Base-by-base conservation (phyloP, 2,888 invertebrate genomes). In the Philhelius pedissequus region DNA sequence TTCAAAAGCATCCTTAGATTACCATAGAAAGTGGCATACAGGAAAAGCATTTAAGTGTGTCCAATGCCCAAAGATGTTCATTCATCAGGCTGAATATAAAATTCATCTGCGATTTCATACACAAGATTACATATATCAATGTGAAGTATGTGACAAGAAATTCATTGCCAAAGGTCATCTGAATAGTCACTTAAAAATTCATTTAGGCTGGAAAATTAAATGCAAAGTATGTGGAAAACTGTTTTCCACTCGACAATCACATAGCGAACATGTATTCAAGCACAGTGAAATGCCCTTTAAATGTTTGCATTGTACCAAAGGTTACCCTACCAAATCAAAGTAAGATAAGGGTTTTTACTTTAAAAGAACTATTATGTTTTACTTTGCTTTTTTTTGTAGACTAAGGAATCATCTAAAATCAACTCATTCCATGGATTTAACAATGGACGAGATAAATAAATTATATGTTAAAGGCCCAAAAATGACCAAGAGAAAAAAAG, bases 31-130 rank as follows among this genome's bases (percentile, higher is more conserved):
- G 15, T 60, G 22, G 40, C 58, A 60, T 40, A 60, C 22, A 22
- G 58, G 58, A 8, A 13, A 22, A 2, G 8, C 25, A 25, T 40
- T 60, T 25, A 60, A 60, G 18, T 60, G 58, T 15, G n/a, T 38
- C 9, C n/a, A 60, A n/a, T 60, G 58, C 11, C 70, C 70, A 7
- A 78, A 71, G 22, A 54, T 56, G 52, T 78, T 78, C 22, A 18
- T 64, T 22, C 52, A 64, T 20, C 56, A 60, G 20, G 52, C 43
- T 15, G 79, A 66, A 52, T 74, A 68, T n/a, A 68, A 66, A 73
- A 32, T 74, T 35, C 79, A 79, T 9, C 11, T 68, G 4, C 73
- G 79, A 9, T 79, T 79, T 38, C 79, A 79, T 15, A 74, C 79
- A 11, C 40, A 32, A 15, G 74, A 79, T 20, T 79, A 18, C 38